Evolutionary conservation across 2,888 invertebrate species (phyloP).

Genomic region (Acrobasis suavella): DNA sequence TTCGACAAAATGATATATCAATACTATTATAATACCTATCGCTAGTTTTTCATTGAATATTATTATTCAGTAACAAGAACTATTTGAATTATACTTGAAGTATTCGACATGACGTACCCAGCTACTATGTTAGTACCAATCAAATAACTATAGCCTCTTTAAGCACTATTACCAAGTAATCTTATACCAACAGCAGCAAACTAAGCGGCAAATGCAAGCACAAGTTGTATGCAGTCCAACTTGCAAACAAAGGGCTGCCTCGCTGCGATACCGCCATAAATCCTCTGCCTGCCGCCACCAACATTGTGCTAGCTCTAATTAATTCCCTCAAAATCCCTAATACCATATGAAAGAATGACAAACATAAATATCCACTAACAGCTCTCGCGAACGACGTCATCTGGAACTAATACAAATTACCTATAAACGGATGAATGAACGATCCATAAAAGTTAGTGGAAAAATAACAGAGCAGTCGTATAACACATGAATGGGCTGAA

Average conservation of each 20-base stretch:
- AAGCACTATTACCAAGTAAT: background rate
- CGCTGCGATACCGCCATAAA: conserved; percentile 16
- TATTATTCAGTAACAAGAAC: no score
- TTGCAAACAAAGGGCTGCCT: conserved; percentile 21
- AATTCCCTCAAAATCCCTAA: conserved; percentile 6
- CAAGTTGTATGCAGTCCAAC: conserved; percentile 12
- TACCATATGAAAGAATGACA: conserved; percentile 8
- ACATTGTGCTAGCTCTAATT: conserved; percentile 15
- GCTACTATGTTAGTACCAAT: background rate
- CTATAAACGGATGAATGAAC: conserved; percentile 16
- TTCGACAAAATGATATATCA: background rate
- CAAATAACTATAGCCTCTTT: background rate
- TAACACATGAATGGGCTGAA: conserved; percentile 29
- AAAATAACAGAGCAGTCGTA: conserved; percentile 37
- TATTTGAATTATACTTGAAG: no score
- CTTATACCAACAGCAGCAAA: conserved; percentile 3
- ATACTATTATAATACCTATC: background rate
- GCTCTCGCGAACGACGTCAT: background rate
- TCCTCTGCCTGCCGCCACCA: conserved; percentile 4
- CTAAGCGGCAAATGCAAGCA: conserved; percentile 8
- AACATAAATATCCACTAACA: background rate
- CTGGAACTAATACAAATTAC: conserved; percentile 16
- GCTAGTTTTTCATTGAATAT: no score
- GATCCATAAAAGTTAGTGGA: conserved; percentile 18
- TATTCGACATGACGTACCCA: no score